phyloP scores from a whole-genome alignment of 2,113 vertebrate genomes.

The Cyphotilapia sp. region DNA sequence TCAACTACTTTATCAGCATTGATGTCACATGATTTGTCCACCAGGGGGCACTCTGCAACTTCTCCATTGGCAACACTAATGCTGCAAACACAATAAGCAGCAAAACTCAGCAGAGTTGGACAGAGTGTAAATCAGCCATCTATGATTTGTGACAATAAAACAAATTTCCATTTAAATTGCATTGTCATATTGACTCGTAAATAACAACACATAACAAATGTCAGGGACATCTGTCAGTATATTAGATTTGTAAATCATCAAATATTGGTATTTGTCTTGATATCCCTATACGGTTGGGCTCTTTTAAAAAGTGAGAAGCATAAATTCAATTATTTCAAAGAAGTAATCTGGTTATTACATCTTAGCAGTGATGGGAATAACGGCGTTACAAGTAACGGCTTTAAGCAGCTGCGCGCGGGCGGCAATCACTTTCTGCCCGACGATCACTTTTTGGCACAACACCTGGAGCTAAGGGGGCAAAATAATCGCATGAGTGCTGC shows the following conservation, averaged over 20 bases:
- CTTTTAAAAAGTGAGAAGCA: neutral
- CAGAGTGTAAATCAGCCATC: neutral
- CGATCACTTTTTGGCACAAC: neutral
- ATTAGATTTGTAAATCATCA: neutral
- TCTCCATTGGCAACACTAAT: neutral
- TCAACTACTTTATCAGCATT: neutral
- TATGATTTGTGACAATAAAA: neutral
- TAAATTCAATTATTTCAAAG: neutral
- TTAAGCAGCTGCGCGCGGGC: accelerated
- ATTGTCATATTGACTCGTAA: neutral
- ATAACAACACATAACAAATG: neutral
- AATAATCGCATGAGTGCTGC: neutral
- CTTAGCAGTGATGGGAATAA: neutral
- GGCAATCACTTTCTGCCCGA: neutral
- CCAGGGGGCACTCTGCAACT: neutral
- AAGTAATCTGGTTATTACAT: neutral
- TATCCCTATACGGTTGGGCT: neutral
- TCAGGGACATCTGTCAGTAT: neutral
- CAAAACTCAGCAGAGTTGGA: too few species aligned
- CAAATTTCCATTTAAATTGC: neutral
- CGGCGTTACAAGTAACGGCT: neutral
- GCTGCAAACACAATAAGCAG: neutral
- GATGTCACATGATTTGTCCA: neutral
- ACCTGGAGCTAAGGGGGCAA: neutral
- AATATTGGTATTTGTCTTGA: neutral